Percentiles rank a stretch among this genome's conserved stretches.
Evolutionary conservation across 2,113 vertebrate genomes (phyloP).

Genomic region (Phylloscopus whistleri): DNA sequence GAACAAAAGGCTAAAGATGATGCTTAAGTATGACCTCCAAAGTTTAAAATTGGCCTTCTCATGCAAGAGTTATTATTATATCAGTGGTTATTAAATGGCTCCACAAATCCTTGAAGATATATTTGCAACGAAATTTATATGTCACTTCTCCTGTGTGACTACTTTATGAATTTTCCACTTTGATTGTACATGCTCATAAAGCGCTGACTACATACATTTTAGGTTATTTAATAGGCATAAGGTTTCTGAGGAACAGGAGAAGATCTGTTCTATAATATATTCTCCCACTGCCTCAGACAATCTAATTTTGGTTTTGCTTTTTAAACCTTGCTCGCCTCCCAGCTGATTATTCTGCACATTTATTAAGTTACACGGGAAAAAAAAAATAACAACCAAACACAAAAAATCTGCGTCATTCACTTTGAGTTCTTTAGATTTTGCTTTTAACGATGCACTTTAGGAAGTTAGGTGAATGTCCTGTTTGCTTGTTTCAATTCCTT

Average conservation of each 20-base stretch:
- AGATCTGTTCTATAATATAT: background rate
- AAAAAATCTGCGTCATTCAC: background rate
- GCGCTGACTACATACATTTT: background rate
- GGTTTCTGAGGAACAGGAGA: background rate
- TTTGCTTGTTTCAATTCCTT: background rate
- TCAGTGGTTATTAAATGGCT: background rate
- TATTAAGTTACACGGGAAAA: background rate
- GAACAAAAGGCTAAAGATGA: background rate
- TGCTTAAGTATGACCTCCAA: background rate
- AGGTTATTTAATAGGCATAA: background rate
- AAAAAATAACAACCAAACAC: background rate
- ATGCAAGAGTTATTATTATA: background rate
- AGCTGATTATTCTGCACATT: background rate
- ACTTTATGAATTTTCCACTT: constrained; percentile 2
- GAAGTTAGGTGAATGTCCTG: background rate
- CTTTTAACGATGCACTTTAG: background rate
- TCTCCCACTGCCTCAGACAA: background rate
- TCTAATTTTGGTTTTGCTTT: background rate
- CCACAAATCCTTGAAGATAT: background rate
- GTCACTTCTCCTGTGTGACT: background rate
- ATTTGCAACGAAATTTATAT: background rate
- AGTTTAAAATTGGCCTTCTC: background rate
- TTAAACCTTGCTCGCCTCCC: background rate
- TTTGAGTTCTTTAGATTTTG: background rate
- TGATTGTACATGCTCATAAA: background rate